Conservation (phyloP, 2,888 invertebrate genomes). For the Agonopterix alstromeriana region DNA sequence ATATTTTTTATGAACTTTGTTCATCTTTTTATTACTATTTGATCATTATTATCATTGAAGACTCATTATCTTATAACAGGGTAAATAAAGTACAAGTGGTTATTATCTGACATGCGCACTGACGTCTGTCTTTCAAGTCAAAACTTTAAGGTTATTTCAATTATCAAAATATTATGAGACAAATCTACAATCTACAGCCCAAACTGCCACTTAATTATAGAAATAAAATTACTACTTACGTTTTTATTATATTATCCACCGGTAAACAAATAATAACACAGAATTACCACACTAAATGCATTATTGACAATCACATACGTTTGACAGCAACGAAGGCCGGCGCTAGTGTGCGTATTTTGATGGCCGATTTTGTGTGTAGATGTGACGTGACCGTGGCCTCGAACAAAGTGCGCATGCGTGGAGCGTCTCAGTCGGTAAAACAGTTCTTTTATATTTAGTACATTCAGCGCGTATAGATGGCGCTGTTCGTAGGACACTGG, state of each 20-base stretch:
- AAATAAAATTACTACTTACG: conserved; percentile 36
- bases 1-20: no score
- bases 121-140: background rate
- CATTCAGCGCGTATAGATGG: conserved; percentile 34
- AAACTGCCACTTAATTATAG: background rate
- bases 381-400: conserved; percentile 64
- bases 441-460: conserved; percentile 18
- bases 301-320: conserved; percentile 46
- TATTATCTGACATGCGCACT: conserved; percentile 24
- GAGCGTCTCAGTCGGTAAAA: conserved; percentile 37
- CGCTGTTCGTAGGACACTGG: conserved; percentile 16
- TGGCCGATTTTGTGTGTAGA: conserved; percentile 23
- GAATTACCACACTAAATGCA: conserved; percentile 25
- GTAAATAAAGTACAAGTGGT: no score
- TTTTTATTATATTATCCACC: conserved; percentile 12
- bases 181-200: background rate
- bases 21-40: no score
- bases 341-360: conserved; percentile 42
- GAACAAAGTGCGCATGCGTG: conserved; percentile 55
- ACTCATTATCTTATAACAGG: no score
- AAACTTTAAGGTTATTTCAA: conserved; percentile 20
- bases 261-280: conserved; percentile 11
- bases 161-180: background rate
- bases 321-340: conserved; percentile 39
- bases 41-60: no score